Conservation (phyloP, 2,113 vertebrate species). For the Neolamprologus devosi region DNA sequence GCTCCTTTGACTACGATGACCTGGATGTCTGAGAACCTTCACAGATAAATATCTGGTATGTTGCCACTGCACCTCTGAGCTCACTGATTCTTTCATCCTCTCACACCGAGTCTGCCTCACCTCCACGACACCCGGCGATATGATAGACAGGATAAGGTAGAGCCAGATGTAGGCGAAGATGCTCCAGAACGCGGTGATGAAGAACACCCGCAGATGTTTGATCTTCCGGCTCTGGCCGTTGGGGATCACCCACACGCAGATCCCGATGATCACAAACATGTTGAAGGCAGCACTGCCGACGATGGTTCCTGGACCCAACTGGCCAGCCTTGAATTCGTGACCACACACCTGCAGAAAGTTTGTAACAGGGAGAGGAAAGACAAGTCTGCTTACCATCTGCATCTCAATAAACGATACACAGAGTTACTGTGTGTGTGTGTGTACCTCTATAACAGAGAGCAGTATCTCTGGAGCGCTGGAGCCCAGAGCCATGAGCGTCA, state of each 20-base stretch:
- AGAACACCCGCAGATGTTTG: slow-evolving; percentile 94
- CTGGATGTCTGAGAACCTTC: no score
- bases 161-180: slow-evolving; percentile 98
- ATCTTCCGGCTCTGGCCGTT: slow-evolving; percentile 81
- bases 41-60: no score
- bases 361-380: not conserved
- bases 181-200: slow-evolving; percentile 95
- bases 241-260: slow-evolving; percentile 91
- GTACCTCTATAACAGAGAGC: slow-evolving; percentile 86
- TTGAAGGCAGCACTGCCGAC: slow-evolving; percentile 96
- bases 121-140: slow-evolving; percentile 85
- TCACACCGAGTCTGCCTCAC: not conserved
- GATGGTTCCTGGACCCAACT: slow-evolving; percentile 89
- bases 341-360: slow-evolving; percentile 76
- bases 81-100: not conserved
- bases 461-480: slow-evolving; percentile 94
- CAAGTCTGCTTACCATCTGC: not conserved
- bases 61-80: not conserved
- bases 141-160: slow-evolving; percentile 89
- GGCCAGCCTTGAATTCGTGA: slow-evolving; percentile 81
- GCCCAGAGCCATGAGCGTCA: slow-evolving; percentile 90
- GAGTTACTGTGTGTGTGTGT: not conserved
- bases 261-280: slow-evolving; percentile 93
- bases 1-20: no score
- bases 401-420: not conserved